These are phyloP conservation scores for Eidolon helvum DNA, from an alignment of 2,113 vertebrate species.

Conservation along the genomic window DNA sequence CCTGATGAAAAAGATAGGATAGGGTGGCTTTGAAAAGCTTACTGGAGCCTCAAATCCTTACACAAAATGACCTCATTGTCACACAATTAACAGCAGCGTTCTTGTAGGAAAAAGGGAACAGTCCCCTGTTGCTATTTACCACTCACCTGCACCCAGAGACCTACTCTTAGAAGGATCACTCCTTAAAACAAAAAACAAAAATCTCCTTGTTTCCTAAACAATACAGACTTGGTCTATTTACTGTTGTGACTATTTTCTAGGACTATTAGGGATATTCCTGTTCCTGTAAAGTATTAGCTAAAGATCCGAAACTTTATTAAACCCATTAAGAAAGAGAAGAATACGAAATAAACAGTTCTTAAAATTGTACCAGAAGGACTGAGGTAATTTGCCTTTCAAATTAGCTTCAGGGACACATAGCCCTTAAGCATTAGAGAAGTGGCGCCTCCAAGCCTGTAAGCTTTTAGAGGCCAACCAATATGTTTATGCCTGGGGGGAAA, in stretches of 20 bases:
- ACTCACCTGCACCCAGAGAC: neutral
- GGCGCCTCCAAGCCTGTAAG: neutral
- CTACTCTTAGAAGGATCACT: neutral
- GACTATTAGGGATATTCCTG: neutral
- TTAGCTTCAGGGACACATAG: neutral
- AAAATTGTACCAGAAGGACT: neutral
- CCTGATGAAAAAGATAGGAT: neutral
- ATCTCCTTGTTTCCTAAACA: neutral
- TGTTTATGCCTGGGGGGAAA: neutral
- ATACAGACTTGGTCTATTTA: slow-evolving; percentile 41
- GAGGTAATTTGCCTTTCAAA: slow-evolving; percentile 7
- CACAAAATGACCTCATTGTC: neutral
- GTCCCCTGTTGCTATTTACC: neutral
- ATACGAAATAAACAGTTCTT: neutral
- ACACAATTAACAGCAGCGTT: neutral
- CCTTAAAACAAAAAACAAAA: neutral
- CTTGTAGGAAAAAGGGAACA: neutral
- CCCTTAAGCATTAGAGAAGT: neutral
- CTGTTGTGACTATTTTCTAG: neutral
- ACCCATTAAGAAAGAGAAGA: neutral
- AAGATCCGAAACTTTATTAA: neutral
- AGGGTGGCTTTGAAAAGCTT: neutral
- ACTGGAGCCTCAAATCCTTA: neutral
- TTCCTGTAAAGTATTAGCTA: neutral
- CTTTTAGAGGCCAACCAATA: neutral